Base-by-base conservation (phyloP, 2,113 vertebrate species). In the Triplophysa rosa region DNA sequence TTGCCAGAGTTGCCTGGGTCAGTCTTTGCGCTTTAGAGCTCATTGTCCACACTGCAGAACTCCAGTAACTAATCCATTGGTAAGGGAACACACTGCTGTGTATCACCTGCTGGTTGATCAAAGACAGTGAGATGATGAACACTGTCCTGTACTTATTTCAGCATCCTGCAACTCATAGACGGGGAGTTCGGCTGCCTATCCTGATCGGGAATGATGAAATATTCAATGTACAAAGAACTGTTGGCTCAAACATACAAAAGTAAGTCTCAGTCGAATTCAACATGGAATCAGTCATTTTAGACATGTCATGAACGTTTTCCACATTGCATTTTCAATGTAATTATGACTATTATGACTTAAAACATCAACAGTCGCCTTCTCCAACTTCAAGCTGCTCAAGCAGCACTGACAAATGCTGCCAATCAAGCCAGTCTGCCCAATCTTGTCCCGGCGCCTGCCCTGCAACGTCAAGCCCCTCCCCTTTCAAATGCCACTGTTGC, bases 21-120 rank as follows among this genome's bases (percentile, higher is more conserved):
- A 77, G 2, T 63, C 77, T 13, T 13, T 77, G 10, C 49, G 9
- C 21, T 4, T 0, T 24, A 79, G 82, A 52, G 29, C 9, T 33
- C 63, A 76, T 47, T 86, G 94, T 87, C 94, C 94, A 72, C 67
- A 94, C 67, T 95, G 94, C 85, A 92, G 95, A 72, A 91, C 89
- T 91, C 87, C 90, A 87, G 87, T 91, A 89, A 86, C 83, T 67
- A 86, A 89, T 87, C 87, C 89, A 81, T 90, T 88, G 76, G 88
- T 93, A 89, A 69, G 63, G 47, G n/a, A 24, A 65, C 8, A 65
- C 8, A 9, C 5, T 23, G 8, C 2, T 42, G 1, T 42, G 29
- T 29, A 29, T 29, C 29, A 29, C 29, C 29, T 26, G 12, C 13
- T 17, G 14, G 47, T 26, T 54, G 24, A 54, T 56, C 19, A 72